Evolutionary conservation across 2,888 invertebrate species (phyloP), one percentile per base, ranked within the genome.

Genomic region (Athalia rosae): DNA sequence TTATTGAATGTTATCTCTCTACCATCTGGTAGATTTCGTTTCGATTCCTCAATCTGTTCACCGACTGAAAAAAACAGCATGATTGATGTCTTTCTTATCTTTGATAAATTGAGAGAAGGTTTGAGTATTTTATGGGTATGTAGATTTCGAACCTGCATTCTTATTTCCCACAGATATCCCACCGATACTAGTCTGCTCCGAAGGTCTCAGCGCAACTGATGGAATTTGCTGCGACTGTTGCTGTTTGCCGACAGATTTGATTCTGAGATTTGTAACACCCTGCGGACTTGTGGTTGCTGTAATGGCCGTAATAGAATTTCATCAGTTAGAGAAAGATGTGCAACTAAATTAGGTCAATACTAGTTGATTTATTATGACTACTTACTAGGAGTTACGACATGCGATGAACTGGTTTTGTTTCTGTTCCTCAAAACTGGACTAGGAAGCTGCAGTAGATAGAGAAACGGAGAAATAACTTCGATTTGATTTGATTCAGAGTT

Each of bases 1-100:
- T 95, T 96, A 86, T 94, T 95, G 85, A 95, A 95, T 0, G 95
- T 93, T 3, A 96, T 93, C 89, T 96, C 96, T 63, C 93, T 91
- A 0, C 94, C 93, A 84, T 95, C 94, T 0, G 94, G 93, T 0
- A 92, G 91, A 83, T 94, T 93, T 81, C 92, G 92, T 81, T 94
- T 94, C 0, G 94, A 92, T 15, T 90, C 90, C 0, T 90, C 88
- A 64, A 89, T 85, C 50, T 87, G 86, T 77, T 90, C 89, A 6
- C 83, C 84, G 76, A 84, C 88, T 86, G 80, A 13, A 82, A 79
- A 28, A 62, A 50, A 45, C 9, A 76, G 0, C 41, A 61, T 28
- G 28, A 28, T 28, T 28, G 28, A 28, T 28, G 28, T 28, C 28
- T 2, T 28, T 2, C 28, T 28, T 28, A 28, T 28, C 28, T 28